phyloP scores from a whole-genome alignment of 2,888 invertebrate species.

The Acanthosepion esculentum region DNA sequence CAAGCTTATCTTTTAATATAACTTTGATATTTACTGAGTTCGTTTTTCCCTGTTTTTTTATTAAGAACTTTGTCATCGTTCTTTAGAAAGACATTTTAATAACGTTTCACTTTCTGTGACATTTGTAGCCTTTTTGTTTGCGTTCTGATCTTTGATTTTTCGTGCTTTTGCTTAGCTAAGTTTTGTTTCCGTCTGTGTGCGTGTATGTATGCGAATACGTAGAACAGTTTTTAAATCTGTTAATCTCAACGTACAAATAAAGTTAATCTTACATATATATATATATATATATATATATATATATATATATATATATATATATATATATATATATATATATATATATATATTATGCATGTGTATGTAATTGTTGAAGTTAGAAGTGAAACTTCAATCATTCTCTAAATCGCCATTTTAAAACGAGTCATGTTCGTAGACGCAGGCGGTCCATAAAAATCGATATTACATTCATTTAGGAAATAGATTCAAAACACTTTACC shows the following conservation, averaged over 20 bases:
- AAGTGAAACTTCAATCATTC: too few relatives aligned
- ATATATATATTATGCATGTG: neutral
- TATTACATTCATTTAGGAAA: too few relatives aligned
- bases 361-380: neutral
- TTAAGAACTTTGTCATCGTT: neutral
- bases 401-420: too few relatives aligned
- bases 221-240: neutral
- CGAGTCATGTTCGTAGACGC: too few relatives aligned
- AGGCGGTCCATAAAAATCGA: too few relatives aligned
- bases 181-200: neutral
- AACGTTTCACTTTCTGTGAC: neutral
- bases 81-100: neutral
- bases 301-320: neutral
- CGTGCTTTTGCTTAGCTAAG: neutral
- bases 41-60: neutral
- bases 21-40: neutral
- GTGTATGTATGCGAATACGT: neutral
- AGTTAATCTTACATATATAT: neutral
- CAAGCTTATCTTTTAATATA: neutral
- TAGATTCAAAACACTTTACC: too few relatives aligned
- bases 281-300: neutral
- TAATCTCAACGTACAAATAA: neutral
- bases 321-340: neutral
- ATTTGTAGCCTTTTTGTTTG: neutral
- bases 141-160: neutral